Base-by-base conservation (phyloP, 2,113 vertebrate species). In the Hippolais icterina region DNA sequence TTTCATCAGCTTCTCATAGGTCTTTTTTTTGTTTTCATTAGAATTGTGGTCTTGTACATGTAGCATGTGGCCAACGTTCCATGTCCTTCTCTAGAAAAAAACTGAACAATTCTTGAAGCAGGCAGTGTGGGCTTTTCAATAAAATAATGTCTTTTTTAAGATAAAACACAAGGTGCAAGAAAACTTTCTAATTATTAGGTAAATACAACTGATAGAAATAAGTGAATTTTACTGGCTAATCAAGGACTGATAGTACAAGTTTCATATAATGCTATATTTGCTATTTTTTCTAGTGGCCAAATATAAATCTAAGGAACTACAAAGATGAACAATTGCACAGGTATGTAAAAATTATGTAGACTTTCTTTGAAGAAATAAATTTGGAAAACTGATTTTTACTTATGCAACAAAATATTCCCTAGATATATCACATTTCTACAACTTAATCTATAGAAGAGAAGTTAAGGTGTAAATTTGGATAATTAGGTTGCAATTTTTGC, bases 261-360 rank as follows among this genome's bases (percentile, higher is more conserved):
- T 66, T 93, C 59, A 92, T 90, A 22, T 77, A 91, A 96, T 80
- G 61, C 54, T 77, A 2, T 94, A 63, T 98, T 83, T 97, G 72
- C 44, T 87, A 76, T 89, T 95, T 95, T 94, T 98, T 96, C 79
- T 94, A 99, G 99, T 99, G 99, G 99, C 99, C 99, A 98, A 99
- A 99, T 97, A 98, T 99, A 96, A 99, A 98, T 97, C 98, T 99
- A 87, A 99, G 99, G 96, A 99, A 98, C 98, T 99, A 99, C 97
- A 99, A 99, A 98, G 99, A 99, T 97, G 99, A 99, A 95, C 99
- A 99, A 33, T 99, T 99, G 95, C 99, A 99, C 98, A 99, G 98
- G 99, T 99, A 98, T 96, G 98, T 97, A 95, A 94, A 95, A 96
- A 77, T 56, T 76, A 39, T 7, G 4, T 78, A 22, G 29, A 82